Evolutionary conservation across 2,797 vertebrate genomes (phyloP), one percentile per base, ranked within the genome.

Genomic region (Sternarchorhynchus goeldii): DNA sequence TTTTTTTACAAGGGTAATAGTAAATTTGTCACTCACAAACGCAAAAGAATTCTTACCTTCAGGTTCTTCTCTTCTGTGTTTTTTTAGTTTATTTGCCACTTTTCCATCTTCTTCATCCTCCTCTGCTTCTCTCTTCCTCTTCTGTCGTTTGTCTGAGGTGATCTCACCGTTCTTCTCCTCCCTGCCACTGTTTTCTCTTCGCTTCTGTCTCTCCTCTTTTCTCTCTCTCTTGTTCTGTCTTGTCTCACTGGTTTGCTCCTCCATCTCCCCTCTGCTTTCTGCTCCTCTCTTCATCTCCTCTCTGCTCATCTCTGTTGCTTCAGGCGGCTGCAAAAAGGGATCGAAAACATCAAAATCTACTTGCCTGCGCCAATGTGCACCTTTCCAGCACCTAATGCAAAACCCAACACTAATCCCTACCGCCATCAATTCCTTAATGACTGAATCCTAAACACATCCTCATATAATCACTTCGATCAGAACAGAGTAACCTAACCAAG

Each of bases 151-250:
- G 73, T 81, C 1, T 21, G 29, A 16, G 12, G 7, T 74, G 75
- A 86, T 34, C 0, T 21, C 17, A n/a, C 68, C 77, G 80, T 91
- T 59, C 89, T 85, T 34, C 77, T 90, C 8, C 83, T 85, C 69
- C 80, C 84, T 16, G 86, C 81, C 1, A 84, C 87, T 55, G 70
- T 91, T 85, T 87, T 91, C 82, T 64, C 76, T 29, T 21, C n/a
- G 59, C 29, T 57, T 92, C 83, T 92, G 90, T 60, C 92, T 86
- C 41, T 94, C 93, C 65, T 93, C 93, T 82, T 93, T 93, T 73
- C 78, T 83, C 59, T 94, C 91, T 56, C 89, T 88, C 72, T 94
- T 93, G 41, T 17, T 93, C 86, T 93, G 94, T 85, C 91, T 95
- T 65, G 78, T 91, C 78, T 91, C 87, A 39, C 85, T 85, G 0